These are phyloP conservation scores for Malthinus seriepunctatus DNA, from an alignment of 2,888 invertebrate genomes.

Conservation along the genomic window DNA sequence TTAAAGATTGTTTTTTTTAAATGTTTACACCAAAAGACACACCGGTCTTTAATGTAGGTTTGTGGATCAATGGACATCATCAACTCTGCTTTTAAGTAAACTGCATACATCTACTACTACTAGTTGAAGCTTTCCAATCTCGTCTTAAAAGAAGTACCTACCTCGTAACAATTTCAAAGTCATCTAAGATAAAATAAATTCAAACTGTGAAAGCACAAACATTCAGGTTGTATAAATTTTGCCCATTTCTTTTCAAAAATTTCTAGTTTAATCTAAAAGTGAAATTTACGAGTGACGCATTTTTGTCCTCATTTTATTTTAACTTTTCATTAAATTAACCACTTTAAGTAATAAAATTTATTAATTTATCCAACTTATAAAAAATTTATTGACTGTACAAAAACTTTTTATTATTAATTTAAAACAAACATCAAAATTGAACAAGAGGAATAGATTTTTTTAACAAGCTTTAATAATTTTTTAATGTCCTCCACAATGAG, in stretches of 20 bases:
- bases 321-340: conserved; percentile 1
- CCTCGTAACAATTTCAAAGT: conserved; percentile 15
- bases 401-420: conserved; percentile 7
- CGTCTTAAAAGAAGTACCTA: conserved; percentile 18
- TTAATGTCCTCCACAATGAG: conserved; percentile 45
- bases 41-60: conserved; percentile 29
- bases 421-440: not conserved
- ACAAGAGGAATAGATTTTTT: not conserved
- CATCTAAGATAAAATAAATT: not conserved
- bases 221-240: conserved; percentile 6
- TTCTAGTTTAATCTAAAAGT: conserved; percentile 6
- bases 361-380: too few species aligned
- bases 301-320: conserved; percentile 1
- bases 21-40: conserved; percentile 16
- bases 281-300: conserved; percentile 5
- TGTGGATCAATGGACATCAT: conserved; percentile 32
- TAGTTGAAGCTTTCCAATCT: conserved; percentile 31
- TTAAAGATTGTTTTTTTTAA: not conserved
- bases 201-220: conserved; percentile 8
- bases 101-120: conserved; percentile 28
- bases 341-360: not conserved
- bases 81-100: conserved; percentile 31
- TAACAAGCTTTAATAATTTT: not conserved
- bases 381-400: conserved; percentile 20
- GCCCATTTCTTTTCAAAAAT: conserved; percentile 5